Evolutionary conservation across 2,797 vertebrate genomes (phyloP).

Genomic region (Erpetoichthys calabaricus): DNA sequence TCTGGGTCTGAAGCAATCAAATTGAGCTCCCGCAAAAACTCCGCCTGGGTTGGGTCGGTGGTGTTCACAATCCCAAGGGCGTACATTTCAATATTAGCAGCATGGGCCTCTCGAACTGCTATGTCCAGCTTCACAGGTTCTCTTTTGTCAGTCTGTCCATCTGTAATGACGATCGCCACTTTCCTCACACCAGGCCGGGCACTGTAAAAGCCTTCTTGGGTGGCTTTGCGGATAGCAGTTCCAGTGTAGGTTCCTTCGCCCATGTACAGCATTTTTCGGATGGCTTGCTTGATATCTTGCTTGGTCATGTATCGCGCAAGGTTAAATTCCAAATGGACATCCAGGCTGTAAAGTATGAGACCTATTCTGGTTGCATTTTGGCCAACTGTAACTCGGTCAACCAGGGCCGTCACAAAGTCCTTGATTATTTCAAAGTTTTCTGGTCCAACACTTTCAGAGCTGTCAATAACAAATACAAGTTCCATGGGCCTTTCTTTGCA

Average conservation of each 20-base stretch:
- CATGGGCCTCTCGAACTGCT: constrained; percentile 70
- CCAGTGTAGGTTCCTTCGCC: constrained; percentile 82
- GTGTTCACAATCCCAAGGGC: constrained; percentile 77
- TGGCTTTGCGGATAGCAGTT: constrained; percentile 74
- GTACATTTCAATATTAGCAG: constrained; percentile 81
- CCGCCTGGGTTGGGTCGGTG: constrained; percentile 62
- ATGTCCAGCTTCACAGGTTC: constrained; percentile 72
- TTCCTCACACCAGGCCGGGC: constrained; percentile 66
- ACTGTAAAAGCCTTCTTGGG: constrained; percentile 73
- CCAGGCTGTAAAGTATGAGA: constrained; percentile 75
- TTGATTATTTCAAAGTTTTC: constrained; percentile 89
- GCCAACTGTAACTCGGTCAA: constrained; percentile 73
- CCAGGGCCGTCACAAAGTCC: constrained; percentile 74
- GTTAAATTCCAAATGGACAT: constrained; percentile 70
- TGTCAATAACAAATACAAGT: constrained; percentile 86
- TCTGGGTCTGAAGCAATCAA: constrained; percentile 84
- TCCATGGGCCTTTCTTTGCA: constrained; percentile 90
- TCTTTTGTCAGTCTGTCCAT: constrained; percentile 74
- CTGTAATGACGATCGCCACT: constrained; percentile 81
- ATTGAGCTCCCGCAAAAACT: constrained; percentile 72
- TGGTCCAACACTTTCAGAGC: constrained; percentile 80
- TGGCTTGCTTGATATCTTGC: constrained; percentile 67
- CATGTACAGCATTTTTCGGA: constrained; percentile 74
- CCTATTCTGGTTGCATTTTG: constrained; percentile 77
- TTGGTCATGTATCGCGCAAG: constrained; percentile 58